These are phyloP conservation scores for Toxotes lorentzi DNA, from an alignment of 2,797 vertebrate genomes.

Conservation along the genomic window DNA sequence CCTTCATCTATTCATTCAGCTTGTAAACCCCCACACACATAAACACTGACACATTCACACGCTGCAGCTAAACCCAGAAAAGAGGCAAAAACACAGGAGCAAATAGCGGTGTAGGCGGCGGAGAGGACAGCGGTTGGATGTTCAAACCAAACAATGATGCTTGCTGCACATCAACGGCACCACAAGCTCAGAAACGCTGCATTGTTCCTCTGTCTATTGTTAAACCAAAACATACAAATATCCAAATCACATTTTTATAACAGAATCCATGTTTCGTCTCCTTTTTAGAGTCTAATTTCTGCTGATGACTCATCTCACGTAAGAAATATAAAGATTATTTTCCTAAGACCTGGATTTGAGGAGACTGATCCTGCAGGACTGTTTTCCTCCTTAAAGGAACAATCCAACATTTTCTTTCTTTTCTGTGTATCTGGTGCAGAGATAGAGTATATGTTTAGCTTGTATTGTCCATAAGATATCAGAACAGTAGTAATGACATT, in stretches of 20 bases:
- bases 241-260: background rate
- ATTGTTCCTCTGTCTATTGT: background rate
- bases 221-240: background rate
- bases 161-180: background rate
- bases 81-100: background rate
- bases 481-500: no score
- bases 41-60: background rate
- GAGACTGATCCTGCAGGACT: background rate
- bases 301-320: slow-evolving; percentile 10
- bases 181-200: no score
- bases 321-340: background rate
- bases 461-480: no score
- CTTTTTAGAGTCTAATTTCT: background rate
- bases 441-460: background rate
- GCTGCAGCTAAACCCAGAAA: slow-evolving; percentile 30
- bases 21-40: background rate
- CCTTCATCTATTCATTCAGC: background rate
- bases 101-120: slow-evolving; percentile 20
- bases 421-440: background rate
- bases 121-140: slow-evolving; percentile 27
- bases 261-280: background rate
- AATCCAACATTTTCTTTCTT: background rate
- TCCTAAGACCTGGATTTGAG: background rate
- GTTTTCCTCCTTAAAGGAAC: background rate
- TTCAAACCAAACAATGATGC: slow-evolving; percentile 25